Percentiles rank a stretch among this genome's conserved stretches.
Evolutionary conservation across 2,113 vertebrate species (phyloP).

Genomic region (Colaptes auratus): DNA sequence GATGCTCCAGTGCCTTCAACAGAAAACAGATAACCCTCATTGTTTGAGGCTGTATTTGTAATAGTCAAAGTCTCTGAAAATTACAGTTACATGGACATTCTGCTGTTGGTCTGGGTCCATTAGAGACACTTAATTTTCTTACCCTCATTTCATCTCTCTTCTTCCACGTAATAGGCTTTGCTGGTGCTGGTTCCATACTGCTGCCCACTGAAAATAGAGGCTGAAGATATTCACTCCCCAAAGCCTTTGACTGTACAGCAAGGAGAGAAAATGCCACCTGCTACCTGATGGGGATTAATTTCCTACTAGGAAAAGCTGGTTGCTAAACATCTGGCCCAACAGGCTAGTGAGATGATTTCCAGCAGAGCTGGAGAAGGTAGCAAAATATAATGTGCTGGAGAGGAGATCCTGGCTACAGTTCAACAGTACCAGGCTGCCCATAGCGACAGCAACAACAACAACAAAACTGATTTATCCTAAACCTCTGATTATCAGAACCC

Average conservation of each 20-base stretch:
- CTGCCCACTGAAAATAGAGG: slow-evolving; percentile 20
- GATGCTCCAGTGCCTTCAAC: accelerated
- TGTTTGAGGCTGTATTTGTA: background rate
- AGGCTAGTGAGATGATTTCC: background rate
- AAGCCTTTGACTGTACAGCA: slow-evolving; percentile 9
- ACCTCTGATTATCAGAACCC: background rate
- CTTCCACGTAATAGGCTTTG: slow-evolving; percentile 24
- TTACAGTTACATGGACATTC: background rate
- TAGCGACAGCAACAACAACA: background rate
- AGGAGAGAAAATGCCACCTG: slow-evolving; percentile 45
- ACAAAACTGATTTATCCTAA: background rate
- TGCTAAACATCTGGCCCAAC: slow-evolving; percentile 55
- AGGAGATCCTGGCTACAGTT: slow-evolving; percentile 20
- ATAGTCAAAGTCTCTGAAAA: background rate
- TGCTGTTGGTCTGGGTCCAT: slow-evolving; percentile 11
- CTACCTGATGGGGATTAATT: slow-evolving; percentile 39
- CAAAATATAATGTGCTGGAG: background rate
- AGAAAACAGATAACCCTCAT: background rate
- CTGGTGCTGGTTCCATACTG: background rate
- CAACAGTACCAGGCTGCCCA: slow-evolving; percentile 9
- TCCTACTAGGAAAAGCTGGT: slow-evolving; percentile 24
- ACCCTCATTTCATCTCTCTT: slow-evolving; percentile 18
- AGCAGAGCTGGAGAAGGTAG: slow-evolving; percentile 27
- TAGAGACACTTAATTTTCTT: slow-evolving; percentile 34
- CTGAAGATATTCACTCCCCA: background rate